Conservation (phyloP, 2,113 vertebrate species). For the Accipiter cooperii region DNA sequence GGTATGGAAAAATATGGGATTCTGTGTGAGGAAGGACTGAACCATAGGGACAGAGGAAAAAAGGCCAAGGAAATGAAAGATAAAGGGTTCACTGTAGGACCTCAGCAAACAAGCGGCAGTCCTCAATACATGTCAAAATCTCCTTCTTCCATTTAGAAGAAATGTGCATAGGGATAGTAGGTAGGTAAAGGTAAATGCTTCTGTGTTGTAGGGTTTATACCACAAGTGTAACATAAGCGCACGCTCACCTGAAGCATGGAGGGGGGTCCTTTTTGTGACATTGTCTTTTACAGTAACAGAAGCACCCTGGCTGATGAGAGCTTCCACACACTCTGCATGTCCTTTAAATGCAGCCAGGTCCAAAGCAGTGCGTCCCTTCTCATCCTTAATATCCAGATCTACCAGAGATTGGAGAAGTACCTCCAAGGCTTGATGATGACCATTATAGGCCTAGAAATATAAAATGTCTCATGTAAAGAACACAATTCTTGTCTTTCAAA, state of each 20-base stretch:
- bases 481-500: not conserved
- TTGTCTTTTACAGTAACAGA: conserved; percentile 83
- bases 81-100: not conserved
- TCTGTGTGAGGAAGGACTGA: not conserved
- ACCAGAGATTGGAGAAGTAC: conserved; percentile 85
- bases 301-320: conserved; percentile 89
- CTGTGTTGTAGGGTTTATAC: not conserved
- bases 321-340: conserved; percentile 88
- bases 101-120: not conserved
- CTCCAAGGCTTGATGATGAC: conserved; percentile 91
- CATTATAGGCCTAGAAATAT: conserved; percentile 86
- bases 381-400: conserved; percentile 89
- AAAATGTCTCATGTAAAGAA: not conserved
- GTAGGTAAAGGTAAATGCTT: not conserved
- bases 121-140: not conserved
- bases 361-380: conserved; percentile 86
- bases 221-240: accelerated
- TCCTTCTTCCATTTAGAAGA: not conserved
- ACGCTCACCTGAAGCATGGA: conserved; percentile 87
- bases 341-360: conserved; percentile 88
- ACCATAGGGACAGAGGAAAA: not conserved
- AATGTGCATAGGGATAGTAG: not conserved
- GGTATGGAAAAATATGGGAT: not conserved
- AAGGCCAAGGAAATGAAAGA: not conserved
- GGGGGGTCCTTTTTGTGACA: conserved; percentile 80